Percentiles rank a stretch among this genome's conserved stretches.
Conservation (phyloP, 2,113 vertebrate genomes). For the Murina feae region DNA sequence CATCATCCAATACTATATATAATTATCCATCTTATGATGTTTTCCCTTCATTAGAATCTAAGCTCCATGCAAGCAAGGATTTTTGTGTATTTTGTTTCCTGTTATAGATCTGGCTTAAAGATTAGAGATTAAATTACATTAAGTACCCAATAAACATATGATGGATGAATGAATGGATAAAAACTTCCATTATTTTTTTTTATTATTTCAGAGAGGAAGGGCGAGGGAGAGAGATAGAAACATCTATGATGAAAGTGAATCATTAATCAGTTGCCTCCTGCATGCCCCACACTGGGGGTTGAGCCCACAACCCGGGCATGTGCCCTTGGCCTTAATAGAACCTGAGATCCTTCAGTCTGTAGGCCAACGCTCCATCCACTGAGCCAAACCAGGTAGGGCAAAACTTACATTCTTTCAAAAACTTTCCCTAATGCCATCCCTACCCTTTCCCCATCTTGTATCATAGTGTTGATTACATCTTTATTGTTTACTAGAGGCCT, state of each 20-base stretch:
- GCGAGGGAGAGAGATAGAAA: no score
- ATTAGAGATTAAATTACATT: background rate
- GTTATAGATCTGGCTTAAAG: background rate
- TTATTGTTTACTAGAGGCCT: background rate
- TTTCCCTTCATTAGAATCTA: conserved; percentile 20
- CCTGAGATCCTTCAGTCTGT: no score
- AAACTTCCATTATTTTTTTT: background rate
- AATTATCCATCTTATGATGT: background rate
- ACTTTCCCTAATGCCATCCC: background rate
- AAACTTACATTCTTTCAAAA: background rate
- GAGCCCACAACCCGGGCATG: no score
- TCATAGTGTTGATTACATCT: background rate
- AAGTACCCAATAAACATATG: background rate
- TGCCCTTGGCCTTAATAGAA: no score
- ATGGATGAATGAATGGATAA: background rate
- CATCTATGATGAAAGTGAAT: no score
- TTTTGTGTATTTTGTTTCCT: background rate
- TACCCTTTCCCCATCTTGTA: background rate
- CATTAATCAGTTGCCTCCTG: no score
- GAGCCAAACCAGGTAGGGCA: background rate
- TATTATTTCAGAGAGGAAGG: no score
- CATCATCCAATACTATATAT: background rate
- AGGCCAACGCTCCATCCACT: no score
- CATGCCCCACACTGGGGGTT: no score
- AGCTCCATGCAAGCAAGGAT: background rate